Base-by-base conservation (phyloP, 2,797 vertebrate genomes). In the Cirrhinus molitorella region DNA sequence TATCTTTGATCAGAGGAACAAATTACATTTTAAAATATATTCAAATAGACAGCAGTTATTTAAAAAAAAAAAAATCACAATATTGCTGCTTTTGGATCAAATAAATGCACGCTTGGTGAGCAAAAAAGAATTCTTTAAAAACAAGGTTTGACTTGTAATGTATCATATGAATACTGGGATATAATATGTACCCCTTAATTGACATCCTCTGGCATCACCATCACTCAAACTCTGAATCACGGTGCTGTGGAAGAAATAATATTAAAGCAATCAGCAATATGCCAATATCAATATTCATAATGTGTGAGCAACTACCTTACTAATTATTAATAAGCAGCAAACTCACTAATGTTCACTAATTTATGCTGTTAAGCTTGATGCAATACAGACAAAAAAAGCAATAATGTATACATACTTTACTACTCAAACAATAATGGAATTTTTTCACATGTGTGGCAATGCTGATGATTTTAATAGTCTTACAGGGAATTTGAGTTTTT, bases 201-300 rank as follows among this genome's bases (percentile, higher is more conserved):
- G 92, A 86, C 96, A 96, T 55, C 77, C 83, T 77, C 90, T 91
- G 31, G 93, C 91, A 77, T 96, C 13, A 31, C 93, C 94, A 0
- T 85, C 23, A 85, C 88, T 91, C 86, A 96, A 80, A 86, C 91
- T 95, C 88, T 96, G 96, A 90, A 96, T 94, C 61, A 95, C 86
- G 17, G 88, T 68, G 63, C 96, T 96, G 57, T 17, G 55, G 57
- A 49, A 76, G 45, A 79, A 57, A 49, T 23, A 49, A 45, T 12
- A 61, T 4, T 23, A 67, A 3, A 49, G 2, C 21, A 3, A 49
- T 65, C 16, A 65, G 47, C 13, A 79, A 67, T 23, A 31, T 31
- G 12, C 10, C 11, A 55, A 53, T 37, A 68, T 19, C 10, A 28
- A 28, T 55, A 21, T 55, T 43, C 3, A 16, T 59, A 59, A 75